Percentiles rank a stretch among this genome's conserved stretches.
These are phyloP conservation scores for Sebastes elongatus DNA, from an alignment of 2,797 vertebrate genomes.

Conservation along the genomic window DNA sequence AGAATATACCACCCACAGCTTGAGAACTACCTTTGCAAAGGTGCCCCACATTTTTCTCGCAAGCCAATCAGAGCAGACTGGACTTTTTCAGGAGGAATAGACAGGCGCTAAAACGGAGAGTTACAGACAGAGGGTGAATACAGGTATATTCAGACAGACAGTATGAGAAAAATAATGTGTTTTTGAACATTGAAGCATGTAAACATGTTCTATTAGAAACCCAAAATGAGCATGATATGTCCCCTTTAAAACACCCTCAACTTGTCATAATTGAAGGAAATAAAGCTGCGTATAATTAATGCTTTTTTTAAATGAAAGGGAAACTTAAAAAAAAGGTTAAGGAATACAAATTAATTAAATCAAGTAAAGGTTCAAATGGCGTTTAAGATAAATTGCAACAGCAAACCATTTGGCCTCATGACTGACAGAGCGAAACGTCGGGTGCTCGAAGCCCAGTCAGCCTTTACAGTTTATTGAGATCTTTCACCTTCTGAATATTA, in stretches of 20 bases:
- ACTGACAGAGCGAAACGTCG: not conserved
- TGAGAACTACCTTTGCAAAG: too few relatives aligned
- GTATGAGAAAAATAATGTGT: not conserved
- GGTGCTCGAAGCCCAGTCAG: conserved; percentile 12
- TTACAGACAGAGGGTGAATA: not conserved
- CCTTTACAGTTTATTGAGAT: conserved; percentile 40
- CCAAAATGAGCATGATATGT: not conserved
- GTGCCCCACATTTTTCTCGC: too few relatives aligned
- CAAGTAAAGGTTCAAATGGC: conserved; percentile 32
- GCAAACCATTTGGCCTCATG: conserved; percentile 18
- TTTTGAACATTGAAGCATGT: not conserved
- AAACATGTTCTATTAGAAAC: not conserved
- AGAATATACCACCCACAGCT: too few relatives aligned
- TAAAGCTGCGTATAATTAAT: not conserved
- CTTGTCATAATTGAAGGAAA: not conserved
- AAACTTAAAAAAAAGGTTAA: not conserved
- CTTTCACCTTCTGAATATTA: conserved; percentile 64
- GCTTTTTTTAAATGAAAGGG: not conserved
- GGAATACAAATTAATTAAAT: conserved; percentile 17
- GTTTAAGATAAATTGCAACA: conserved; percentile 21
- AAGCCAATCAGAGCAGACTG: too few relatives aligned
- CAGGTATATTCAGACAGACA: not conserved
- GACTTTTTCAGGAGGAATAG: not conserved
- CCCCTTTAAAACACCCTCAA: not conserved
- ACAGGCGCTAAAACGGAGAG: not conserved